These are phyloP conservation scores for Hydrochoerus hydrochaeris DNA, from an alignment of 2,113 vertebrate species.

Conservation along the genomic window DNA sequence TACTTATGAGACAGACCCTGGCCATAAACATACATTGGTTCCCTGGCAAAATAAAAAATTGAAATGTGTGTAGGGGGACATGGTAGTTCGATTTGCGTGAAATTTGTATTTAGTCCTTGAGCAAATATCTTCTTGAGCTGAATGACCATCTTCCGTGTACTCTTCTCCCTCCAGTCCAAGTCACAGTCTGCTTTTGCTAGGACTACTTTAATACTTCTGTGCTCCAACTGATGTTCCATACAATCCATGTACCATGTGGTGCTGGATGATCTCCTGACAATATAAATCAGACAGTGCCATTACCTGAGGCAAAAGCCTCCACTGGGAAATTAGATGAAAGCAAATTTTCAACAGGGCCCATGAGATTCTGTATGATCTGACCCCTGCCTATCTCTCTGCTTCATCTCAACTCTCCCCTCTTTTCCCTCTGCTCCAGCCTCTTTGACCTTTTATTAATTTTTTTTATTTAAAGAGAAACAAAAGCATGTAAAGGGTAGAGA, in stretches of 20 bases:
- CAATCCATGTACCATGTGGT: not conserved
- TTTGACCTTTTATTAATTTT: too few relatives aligned
- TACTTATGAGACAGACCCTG: not conserved
- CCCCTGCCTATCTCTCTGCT: not conserved
- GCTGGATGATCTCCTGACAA: not conserved
- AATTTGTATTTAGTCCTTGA: not conserved
- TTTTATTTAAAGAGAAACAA: too few relatives aligned
- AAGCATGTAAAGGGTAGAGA: too few relatives aligned
- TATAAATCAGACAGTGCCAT: not conserved
- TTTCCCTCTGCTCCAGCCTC: not conserved
- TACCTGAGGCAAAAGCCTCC: not conserved
- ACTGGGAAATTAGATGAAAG: not conserved
- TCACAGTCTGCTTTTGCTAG: not conserved
- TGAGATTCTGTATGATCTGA: not conserved
- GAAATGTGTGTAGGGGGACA: not conserved
- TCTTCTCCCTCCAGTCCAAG: not conserved
- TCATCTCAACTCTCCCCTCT: not conserved
- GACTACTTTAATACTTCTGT: not conserved
- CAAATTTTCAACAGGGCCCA: not conserved
- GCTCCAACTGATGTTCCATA: not conserved
- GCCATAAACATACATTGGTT: not conserved
- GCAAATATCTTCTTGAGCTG: constrained; percentile 31
- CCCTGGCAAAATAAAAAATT: not conserved
- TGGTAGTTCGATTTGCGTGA: not conserved
- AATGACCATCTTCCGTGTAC: not conserved